A percentile compares a stretch with the other conserved stretches of the same genome.
phyloP scores from a whole-genome alignment of 2,888 invertebrate species.

The Pollenia angustigena region DNA sequence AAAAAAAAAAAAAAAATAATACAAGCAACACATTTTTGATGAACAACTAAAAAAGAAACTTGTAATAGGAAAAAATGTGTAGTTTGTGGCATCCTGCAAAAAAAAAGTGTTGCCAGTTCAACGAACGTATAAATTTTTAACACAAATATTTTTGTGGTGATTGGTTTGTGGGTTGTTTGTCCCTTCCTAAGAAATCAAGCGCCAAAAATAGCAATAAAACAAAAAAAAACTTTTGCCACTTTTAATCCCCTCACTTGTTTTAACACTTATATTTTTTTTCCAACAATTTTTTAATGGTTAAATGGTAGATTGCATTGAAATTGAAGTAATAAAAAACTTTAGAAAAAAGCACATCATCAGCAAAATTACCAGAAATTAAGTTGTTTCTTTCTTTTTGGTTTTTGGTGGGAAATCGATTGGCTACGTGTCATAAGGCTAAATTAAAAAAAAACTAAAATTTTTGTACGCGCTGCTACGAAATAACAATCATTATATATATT shows the following conservation, averaged over 20 bases:
- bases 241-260: no score
- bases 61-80: no score
- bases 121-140: conserved; percentile 25
- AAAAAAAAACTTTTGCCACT: no score
- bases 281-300: conserved; percentile 17
- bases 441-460: conserved; percentile 37
- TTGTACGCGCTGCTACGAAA: conserved; percentile 38
- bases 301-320: conserved; percentile 45
- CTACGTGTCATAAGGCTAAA: conserved; percentile 66
- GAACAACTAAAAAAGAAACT: no score
- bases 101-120: conserved; percentile 13
- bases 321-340: background rate
- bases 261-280: background rate
- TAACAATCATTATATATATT: conserved; percentile 6
- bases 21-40: conserved; percentile 14
- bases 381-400: background rate
- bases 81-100: background rate
- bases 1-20: background rate
- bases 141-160: conserved; percentile 37
- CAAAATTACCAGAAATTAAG: conserved; percentile 1
- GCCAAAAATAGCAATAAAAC: background rate
- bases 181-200: background rate
- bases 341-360: conserved; percentile 36
- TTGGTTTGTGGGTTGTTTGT: conserved; percentile 30
- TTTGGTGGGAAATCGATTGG: conserved; percentile 35